Conservation (phyloP, 2,113 vertebrate genomes). For the Amazona vittata region DNA sequence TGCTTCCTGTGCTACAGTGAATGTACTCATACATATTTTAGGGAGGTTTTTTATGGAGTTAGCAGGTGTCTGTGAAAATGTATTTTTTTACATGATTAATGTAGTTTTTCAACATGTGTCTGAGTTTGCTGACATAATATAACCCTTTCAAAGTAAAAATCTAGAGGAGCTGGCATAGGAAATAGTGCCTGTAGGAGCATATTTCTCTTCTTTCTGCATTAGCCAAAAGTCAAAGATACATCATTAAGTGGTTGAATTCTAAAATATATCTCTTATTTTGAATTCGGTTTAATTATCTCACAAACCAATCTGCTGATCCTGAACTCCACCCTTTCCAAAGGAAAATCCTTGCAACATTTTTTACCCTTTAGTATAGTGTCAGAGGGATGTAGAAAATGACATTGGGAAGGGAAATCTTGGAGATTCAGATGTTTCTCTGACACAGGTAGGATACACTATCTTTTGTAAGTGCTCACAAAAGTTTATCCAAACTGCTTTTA, state of each 20-base stretch:
- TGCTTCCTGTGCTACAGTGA: slow-evolving; percentile 21
- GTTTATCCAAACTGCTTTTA: not conserved
- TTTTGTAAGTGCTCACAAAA: not conserved
- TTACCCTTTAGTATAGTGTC: not conserved
- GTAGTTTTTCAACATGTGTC: not conserved
- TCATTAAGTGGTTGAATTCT: not conserved
- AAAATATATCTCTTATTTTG: not conserved
- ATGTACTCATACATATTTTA: not conserved
- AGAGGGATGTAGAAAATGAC: not conserved
- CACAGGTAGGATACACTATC: not conserved
- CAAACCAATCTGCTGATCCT: not conserved
- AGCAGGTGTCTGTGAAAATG: not conserved
- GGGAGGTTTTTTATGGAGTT: not conserved
- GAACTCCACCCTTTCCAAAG: not conserved
- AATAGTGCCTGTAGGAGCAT: not conserved
- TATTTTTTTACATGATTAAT: slow-evolving; percentile 3
- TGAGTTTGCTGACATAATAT: not conserved
- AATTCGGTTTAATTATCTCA: not conserved
- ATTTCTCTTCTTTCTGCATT: not conserved
- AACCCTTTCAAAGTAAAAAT: slow-evolving; percentile 3
- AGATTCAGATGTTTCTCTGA: not conserved
- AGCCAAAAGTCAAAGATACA: not conserved
- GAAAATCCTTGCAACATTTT: not conserved
- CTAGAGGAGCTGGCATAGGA: not conserved
- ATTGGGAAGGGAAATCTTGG: not conserved